Evolutionary conservation across 2,113 vertebrate species (phyloP).

Genomic region (Clarias magur): DNA sequence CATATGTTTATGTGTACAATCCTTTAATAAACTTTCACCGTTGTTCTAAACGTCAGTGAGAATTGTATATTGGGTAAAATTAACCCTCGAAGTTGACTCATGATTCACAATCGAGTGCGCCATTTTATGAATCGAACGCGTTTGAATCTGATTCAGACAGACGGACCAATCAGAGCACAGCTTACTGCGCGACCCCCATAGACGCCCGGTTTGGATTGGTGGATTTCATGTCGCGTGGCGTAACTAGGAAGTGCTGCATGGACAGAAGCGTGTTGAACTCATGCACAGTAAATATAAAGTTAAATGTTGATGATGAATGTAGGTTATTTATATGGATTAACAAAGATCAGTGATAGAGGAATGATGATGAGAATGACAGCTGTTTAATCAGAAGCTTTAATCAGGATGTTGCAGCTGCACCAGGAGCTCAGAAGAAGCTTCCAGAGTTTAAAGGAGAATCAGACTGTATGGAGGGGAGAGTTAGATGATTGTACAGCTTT

Average conservation of each 20-base stretch:
- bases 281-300: background rate
- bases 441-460: slow-evolving; percentile 63
- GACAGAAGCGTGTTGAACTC: background rate
- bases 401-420: slow-evolving; percentile 51
- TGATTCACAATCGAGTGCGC: background rate
- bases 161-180: slow-evolving; percentile 30
- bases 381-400: background rate
- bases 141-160: slow-evolving; percentile 24
- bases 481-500: slow-evolving; percentile 71
- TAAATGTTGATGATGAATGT: too few relatives aligned
- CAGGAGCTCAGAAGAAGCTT: slow-evolving; percentile 75
- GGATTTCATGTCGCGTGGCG: background rate
- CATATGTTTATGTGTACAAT: too few relatives aligned
- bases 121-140: background rate
- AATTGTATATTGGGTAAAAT: background rate
- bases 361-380: background rate
- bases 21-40: background rate
- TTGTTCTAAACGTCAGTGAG: background rate
- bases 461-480: slow-evolving; percentile 65
- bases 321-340: background rate
- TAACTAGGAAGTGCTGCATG: background rate
- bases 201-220: slow-evolving; percentile 15
- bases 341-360: background rate
- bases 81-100: background rate
- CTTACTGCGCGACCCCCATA: background rate